Conservation (phyloP, 1,140 invertebrate genomes). For the Leptinotarsa lineolata region DNA sequence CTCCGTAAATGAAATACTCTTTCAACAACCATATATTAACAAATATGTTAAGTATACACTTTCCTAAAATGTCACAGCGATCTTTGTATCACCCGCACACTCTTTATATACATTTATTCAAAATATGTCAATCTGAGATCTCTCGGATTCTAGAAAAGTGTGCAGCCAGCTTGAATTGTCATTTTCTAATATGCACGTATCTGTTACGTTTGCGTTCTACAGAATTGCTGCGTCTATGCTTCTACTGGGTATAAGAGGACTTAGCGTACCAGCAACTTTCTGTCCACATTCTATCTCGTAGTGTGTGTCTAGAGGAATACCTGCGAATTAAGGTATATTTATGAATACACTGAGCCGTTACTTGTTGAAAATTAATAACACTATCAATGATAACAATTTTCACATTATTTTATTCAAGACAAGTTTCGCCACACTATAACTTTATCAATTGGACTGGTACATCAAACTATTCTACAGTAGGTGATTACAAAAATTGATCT, state of each 20-base stretch:
- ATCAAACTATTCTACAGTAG: too few species aligned
- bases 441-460: too few species aligned
- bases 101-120: slow-evolving; percentile 27
- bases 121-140: slow-evolving; percentile 27
- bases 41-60: slow-evolving; percentile 18
- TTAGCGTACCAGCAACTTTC: slow-evolving; percentile 75
- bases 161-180: slow-evolving; percentile 18
- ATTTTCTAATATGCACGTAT: slow-evolving; percentile 19
- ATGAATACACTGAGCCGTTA: too few species aligned
- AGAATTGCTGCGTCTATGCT: slow-evolving; percentile 51
- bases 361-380: too few species aligned
- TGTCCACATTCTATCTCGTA: slow-evolving; percentile 76
- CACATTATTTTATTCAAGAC: too few species aligned
- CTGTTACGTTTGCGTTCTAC: slow-evolving; percentile 31
- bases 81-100: slow-evolving; percentile 21
- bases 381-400: too few species aligned
- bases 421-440: too few species aligned
- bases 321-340: slow-evolving; percentile 48
- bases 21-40: slow-evolving; percentile 24
- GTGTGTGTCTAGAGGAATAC: slow-evolving; percentile 74
- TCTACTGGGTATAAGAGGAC: slow-evolving; percentile 75
- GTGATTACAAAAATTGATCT: too few species aligned
- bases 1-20: slow-evolving; percentile 17
- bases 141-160: slow-evolving; percentile 19
- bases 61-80: slow-evolving; percentile 7